These are phyloP conservation scores for Acanthaster planci DNA, from an alignment of 35 echinoderm and acorn worm species.

Conservation along the genomic window DNA sequence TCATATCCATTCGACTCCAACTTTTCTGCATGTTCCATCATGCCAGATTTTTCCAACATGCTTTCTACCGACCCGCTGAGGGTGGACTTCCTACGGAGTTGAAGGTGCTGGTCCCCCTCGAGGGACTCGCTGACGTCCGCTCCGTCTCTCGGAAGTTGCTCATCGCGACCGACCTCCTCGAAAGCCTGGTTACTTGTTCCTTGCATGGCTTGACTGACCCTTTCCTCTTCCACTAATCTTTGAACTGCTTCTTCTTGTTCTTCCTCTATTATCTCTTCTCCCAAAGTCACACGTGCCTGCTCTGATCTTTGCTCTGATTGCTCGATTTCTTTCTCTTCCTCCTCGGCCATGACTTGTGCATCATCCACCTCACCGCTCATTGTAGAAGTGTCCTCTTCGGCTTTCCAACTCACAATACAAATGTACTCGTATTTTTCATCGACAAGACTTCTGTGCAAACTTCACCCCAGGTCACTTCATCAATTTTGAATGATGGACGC, in stretches of 20 bases:
- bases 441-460: background rate
- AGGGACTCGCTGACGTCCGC: background rate
- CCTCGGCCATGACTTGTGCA: background rate
- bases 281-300: no score
- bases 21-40: background rate
- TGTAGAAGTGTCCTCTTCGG: background rate
- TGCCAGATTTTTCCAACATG: background rate
- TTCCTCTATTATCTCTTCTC: background rate
- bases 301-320: background rate
- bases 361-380: background rate
- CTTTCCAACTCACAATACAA: background rate
- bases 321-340: background rate
- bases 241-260: background rate
- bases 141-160: background rate
- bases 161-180: background rate
- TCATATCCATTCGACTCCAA: background rate
- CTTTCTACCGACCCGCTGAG: slow-evolving; percentile 9
- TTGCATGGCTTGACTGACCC: background rate
- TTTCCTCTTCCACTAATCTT: background rate
- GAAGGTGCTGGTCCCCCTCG: background rate
- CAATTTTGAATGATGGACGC: background rate
- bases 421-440: no score
- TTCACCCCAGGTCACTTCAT: background rate
- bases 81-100: background rate
- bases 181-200: slow-evolving; percentile 7